phyloP scores from a whole-genome alignment of 2,797 vertebrate species.

The Galago senegalensis region DNA sequence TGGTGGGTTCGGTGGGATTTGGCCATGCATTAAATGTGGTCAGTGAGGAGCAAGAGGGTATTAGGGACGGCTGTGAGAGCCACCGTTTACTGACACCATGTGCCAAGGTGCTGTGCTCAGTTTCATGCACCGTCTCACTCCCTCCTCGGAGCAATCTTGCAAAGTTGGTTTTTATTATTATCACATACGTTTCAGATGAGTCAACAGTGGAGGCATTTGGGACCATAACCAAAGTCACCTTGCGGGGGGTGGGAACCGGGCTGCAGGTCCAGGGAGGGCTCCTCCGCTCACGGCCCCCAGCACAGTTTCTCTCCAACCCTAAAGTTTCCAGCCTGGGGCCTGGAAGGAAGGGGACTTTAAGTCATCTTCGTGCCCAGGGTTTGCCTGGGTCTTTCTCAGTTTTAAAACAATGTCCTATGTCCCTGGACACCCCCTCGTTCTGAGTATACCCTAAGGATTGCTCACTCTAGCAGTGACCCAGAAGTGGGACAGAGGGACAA shows the following conservation, averaged over 20 bases:
- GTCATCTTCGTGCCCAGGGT: not conserved
- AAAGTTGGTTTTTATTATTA: not conserved
- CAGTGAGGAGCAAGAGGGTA: fast-evolving
- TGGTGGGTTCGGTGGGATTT: not conserved
- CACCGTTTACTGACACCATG: fast-evolving
- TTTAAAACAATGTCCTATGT: not conserved
- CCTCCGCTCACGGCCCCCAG: not conserved
- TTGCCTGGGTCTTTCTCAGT: not conserved
- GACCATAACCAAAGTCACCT: not conserved
- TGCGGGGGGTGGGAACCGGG: not conserved
- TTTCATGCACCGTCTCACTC: fast-evolving
- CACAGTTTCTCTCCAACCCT: not conserved
- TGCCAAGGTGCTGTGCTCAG: fast-evolving
- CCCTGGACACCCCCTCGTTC: not conserved
- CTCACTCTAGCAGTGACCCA: not conserved
- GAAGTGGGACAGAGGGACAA: not conserved
- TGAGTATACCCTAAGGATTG: not conserved
- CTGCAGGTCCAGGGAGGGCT: fast-evolving
- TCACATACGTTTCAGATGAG: not conserved
- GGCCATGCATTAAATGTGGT: fast-evolving
- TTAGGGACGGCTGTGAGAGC: fast-evolving
- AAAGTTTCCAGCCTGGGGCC: not conserved
- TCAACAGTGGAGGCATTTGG: fast-evolving
- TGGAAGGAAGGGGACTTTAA: not conserved
- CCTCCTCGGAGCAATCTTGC: not conserved